Conservation (phyloP, 2,113 vertebrate species). For the Oenanthe melanoleuca region DNA sequence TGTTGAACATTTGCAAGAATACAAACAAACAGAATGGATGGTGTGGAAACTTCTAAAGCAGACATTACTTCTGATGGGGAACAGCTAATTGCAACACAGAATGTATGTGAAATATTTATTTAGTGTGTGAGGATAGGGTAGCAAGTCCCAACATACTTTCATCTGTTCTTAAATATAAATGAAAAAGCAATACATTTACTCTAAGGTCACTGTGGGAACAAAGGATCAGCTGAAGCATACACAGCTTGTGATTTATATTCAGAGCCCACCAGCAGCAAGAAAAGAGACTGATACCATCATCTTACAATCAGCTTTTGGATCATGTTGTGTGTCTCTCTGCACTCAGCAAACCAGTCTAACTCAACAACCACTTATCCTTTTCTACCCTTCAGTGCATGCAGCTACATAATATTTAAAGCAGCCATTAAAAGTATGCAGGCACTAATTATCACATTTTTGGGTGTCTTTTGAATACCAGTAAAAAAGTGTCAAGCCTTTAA, state of each 20-base stretch:
- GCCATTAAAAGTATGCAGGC: neutral
- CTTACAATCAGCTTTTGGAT: constrained; percentile 30
- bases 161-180: constrained; percentile 75
- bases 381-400: neutral
- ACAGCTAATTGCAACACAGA: constrained; percentile 24
- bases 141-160: constrained; percentile 61
- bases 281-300: constrained; percentile 40
- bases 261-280: constrained; percentile 32
- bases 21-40: neutral
- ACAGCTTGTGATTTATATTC: constrained; percentile 50
- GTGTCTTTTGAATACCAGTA: neutral
- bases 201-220: constrained; percentile 55
- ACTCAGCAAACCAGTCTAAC: neutral
- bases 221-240: constrained; percentile 31
- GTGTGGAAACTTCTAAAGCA: constrained; percentile 14
- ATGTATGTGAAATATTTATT: constrained; percentile 58
- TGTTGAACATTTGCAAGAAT: neutral
- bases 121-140: neutral
- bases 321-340: constrained; percentile 20
- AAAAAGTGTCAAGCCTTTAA: neutral
- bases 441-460: neutral
- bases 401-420: neutral
- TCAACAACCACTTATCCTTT: neutral
- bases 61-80: neutral
- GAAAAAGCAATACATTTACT: constrained; percentile 71